Percentiles rank a stretch among this genome's conserved stretches.
Evolutionary conservation across 2,888 invertebrate genomes (phyloP).

Genomic region (Drosophila paucipuncta): DNA sequence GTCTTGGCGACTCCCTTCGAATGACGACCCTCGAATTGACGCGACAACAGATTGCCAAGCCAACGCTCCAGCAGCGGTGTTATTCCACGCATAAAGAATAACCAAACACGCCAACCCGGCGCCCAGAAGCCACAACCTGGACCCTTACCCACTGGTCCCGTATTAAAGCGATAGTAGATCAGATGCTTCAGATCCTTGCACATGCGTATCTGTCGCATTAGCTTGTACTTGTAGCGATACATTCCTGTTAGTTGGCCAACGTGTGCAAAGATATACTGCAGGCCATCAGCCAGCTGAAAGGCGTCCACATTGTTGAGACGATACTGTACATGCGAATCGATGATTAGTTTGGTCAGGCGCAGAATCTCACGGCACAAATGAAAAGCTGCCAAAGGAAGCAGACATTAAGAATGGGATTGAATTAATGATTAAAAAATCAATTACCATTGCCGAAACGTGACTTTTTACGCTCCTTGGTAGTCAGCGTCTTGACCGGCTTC

Average conservation of each 20-base stretch:
- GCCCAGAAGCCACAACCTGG: slow-evolving; percentile 99
- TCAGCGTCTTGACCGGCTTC: slow-evolving; percentile 99
- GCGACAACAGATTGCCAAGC: slow-evolving; percentile 99
- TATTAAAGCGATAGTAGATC: slow-evolving; percentile 99
- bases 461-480: slow-evolving; percentile 99
- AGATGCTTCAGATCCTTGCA: slow-evolving; percentile 99
- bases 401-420: neutral
- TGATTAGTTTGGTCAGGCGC: slow-evolving; percentile 98
- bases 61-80: slow-evolving; percentile 99
- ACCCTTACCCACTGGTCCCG: slow-evolving; percentile 99
- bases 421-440: neutral
- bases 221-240: slow-evolving; percentile 99
- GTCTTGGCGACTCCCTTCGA: slow-evolving; percentile 99
- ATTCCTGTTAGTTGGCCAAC: slow-evolving; percentile 99
- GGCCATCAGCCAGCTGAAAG: slow-evolving; percentile 98
- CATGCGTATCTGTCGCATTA: slow-evolving; percentile 99
- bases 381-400: slow-evolving; percentile 90
- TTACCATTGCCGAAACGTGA: slow-evolving; percentile 97
- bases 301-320: slow-evolving; percentile 99
- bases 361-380: slow-evolving; percentile 99
- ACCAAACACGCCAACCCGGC: slow-evolving; percentile 99
- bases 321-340: slow-evolving; percentile 99
- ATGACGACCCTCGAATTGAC: slow-evolving; percentile 99
- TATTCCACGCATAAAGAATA: slow-evolving; percentile 99
- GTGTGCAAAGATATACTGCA: slow-evolving; percentile 99